phyloP scores from a whole-genome alignment of 2,113 vertebrate species.

The Zapus hudsonius region DNA sequence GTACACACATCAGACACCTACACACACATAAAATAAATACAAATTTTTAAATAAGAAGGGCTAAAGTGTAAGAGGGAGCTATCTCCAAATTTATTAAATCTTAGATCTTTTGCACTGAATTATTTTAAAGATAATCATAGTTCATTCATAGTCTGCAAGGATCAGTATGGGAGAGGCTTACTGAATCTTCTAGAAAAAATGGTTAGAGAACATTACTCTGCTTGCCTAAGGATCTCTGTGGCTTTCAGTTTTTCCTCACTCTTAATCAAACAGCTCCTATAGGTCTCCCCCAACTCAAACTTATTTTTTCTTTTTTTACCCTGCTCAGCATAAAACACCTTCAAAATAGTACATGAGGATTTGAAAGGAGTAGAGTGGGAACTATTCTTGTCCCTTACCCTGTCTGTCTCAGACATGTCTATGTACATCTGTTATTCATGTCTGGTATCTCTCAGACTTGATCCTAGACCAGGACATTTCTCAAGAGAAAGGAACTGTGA shows the following conservation, averaged over 20 bases:
- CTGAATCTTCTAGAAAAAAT: background rate
- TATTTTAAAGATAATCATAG: background rate
- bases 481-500: conserved; percentile 40
- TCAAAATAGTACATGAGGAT: background rate
- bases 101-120: background rate
- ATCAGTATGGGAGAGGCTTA: background rate
- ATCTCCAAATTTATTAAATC: background rate
- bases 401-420: background rate
- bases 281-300: background rate
- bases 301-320: background rate
- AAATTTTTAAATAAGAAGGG: no score
- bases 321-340: background rate
- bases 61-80: no score
- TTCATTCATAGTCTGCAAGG: background rate
- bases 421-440: background rate
- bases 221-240: background rate
- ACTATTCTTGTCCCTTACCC: background rate
- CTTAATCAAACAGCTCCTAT: background rate
- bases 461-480: background rate
- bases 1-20: no score
- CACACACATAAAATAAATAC: no score
- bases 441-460: background rate
- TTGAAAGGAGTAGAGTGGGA: background rate
- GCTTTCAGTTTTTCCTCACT: background rate
- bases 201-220: background rate